These are phyloP conservation scores for Nothobranchius kuhntae DNA, from an alignment of 2,113 vertebrate genomes.

Conservation along the genomic window DNA sequence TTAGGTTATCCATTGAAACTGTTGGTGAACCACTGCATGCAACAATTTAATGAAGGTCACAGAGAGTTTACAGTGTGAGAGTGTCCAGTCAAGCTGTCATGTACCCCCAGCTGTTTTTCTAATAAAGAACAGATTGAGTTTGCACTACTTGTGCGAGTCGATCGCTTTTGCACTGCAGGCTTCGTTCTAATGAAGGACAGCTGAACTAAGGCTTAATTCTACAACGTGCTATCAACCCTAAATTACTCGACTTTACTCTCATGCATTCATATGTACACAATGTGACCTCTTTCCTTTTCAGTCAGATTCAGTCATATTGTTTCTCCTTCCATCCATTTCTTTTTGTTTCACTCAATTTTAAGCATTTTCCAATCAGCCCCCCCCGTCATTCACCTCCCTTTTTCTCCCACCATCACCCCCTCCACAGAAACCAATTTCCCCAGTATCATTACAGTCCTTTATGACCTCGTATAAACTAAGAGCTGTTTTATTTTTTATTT, in stretches of 20 bases:
- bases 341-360: background rate
- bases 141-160: constrained; percentile 32
- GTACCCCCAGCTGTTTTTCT: constrained; percentile 72
- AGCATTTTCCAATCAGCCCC: background rate
- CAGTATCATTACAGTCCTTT: constrained; percentile 76
- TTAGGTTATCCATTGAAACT: constrained; percentile 69
- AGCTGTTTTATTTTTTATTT: constrained; percentile 45
- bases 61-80: constrained; percentile 64
- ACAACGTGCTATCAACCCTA: constrained; percentile 58
- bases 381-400: background rate
- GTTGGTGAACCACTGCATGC: constrained; percentile 54
- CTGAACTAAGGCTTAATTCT: constrained; percentile 67
- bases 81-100: constrained; percentile 71
- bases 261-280: constrained; percentile 8
- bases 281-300: constrained; percentile 11
- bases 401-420: constrained; percentile 38
- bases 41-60: constrained; percentile 74
- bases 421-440: constrained; percentile 71
- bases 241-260: constrained; percentile 34
- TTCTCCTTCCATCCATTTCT: background rate
- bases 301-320: background rate
- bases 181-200: constrained; percentile 69
- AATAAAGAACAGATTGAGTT: constrained; percentile 74
- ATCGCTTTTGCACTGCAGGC: constrained; percentile 54
- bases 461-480: constrained; percentile 77